Evolutionary conservation across 2,113 vertebrate genomes (phyloP).

Genomic region (Lathamus discolor): DNA sequence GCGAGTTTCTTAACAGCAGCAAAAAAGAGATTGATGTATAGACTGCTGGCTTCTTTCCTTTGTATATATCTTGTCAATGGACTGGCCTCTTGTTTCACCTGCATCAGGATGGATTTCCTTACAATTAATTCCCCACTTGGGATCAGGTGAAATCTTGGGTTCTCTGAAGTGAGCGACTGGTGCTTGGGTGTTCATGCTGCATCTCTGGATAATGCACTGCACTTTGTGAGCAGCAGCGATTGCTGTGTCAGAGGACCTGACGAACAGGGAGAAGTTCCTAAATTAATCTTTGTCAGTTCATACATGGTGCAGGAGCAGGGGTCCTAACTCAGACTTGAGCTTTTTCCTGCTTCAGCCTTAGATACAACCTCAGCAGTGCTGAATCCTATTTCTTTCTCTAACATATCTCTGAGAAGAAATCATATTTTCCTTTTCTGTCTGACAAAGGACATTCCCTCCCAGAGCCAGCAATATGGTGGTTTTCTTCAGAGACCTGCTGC

Average conservation of each 20-base stretch:
- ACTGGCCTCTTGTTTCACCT: not conserved
- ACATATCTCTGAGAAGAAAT: not conserved
- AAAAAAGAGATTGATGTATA: not conserved
- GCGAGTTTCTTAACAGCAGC: constrained; percentile 1
- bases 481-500: not conserved
- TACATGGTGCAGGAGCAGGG: not conserved
- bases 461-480: not conserved
- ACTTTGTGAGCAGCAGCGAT: not conserved
- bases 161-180: not conserved
- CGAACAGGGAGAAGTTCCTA: not conserved
- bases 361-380: not conserved
- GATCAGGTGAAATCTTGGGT: not conserved
- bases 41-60: not conserved
- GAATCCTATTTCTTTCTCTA: not conserved
- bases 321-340: not conserved
- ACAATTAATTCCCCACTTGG: not conserved
- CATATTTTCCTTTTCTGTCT: not conserved
- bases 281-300: not conserved
- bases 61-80: not conserved
- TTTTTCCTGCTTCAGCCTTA: not conserved
- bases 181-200: not conserved
- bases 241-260: not conserved
- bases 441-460: not conserved
- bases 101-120: not conserved
- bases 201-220: not conserved